A percentile compares a stretch with the other conserved stretches of the same genome.
Conservation (phyloP, 2,888 invertebrate species). For the Leptothorax acervorum region DNA sequence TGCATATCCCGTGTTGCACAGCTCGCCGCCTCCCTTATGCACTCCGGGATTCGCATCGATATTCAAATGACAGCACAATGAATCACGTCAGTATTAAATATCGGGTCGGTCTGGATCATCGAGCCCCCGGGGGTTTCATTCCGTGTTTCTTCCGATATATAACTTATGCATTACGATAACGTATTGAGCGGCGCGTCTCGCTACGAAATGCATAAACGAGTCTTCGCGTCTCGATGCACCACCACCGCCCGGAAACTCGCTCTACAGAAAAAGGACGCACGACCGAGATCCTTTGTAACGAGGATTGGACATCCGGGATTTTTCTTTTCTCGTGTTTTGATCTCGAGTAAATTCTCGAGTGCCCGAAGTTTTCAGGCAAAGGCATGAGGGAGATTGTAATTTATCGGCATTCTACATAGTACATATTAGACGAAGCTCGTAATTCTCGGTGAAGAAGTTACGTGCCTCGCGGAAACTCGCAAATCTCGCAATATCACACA, state of each 20-base stretch:
- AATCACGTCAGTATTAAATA: constrained; percentile 7
- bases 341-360: background rate
- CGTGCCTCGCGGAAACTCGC: background rate
- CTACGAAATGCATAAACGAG: constrained; percentile 35
- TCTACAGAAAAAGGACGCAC: background rate
- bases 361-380: background rate
- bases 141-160: constrained; percentile 14
- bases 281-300: background rate
- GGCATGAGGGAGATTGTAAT: background rate
- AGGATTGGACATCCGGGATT: constrained; percentile 6
- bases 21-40: background rate
- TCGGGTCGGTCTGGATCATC: constrained; percentile 39
- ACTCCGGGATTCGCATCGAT: constrained; percentile 19
- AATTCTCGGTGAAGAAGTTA: background rate
- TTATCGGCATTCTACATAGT: background rate
- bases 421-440: background rate
- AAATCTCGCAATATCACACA: background rate
- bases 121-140: background rate
- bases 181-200: constrained; percentile 11
- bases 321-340: background rate
- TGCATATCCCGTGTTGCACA: constrained; percentile 18
- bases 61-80: constrained; percentile 29
- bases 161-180: constrained; percentile 16
- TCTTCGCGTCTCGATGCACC: constrained; percentile 14
- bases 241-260: background rate